A percentile compares a stretch with the other conserved stretches of the same genome.
Evolutionary conservation across 2,113 vertebrate species (phyloP).

Genomic region (Oncorhynchus kisutch): DNA sequence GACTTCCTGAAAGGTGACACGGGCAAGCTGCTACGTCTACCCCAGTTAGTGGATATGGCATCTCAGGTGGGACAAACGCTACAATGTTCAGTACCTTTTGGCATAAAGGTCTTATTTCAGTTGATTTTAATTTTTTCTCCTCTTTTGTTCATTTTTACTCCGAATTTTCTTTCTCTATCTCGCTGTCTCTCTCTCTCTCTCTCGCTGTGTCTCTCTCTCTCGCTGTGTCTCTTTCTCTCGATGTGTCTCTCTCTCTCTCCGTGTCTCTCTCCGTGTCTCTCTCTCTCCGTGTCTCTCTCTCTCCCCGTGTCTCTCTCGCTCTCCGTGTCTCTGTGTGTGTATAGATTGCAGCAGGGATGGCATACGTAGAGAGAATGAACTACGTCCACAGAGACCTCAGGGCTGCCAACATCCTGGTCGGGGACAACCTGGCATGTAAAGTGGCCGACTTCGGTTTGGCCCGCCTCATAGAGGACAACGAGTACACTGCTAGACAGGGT

Average conservation of each 20-base stretch:
- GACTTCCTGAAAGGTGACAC: constrained; percentile 96
- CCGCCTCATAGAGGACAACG: constrained; percentile 94
- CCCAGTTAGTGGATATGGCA: constrained; percentile 95
- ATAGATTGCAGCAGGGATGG: constrained; percentile 96
- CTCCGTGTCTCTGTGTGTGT: not conserved
- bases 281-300: not conserved
- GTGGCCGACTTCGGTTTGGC: constrained; percentile 94
- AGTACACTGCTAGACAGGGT: constrained; percentile 87
- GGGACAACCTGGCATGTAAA: constrained; percentile 92
- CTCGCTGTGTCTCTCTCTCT: too few relatives aligned
- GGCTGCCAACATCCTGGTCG: constrained; percentile 95
- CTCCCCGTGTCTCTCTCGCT: not conserved
- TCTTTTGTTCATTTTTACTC: not conserved
- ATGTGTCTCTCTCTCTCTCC: too few relatives aligned
- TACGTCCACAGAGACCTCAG: constrained; percentile 95
- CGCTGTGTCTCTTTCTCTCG: too few relatives aligned
- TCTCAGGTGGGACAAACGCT: constrained; percentile 82
- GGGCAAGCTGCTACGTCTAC: constrained; percentile 89
- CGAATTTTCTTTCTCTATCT: not conserved
- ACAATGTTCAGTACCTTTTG: not conserved
- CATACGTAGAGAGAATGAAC: constrained; percentile 97
- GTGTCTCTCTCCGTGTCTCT: too few relatives aligned
- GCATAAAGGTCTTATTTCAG: not conserved
- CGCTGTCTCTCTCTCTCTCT: not conserved
- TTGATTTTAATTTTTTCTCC: not conserved